Evolutionary conservation across 2,113 vertebrate genomes (phyloP), one percentile per base, ranked within the genome.

Genomic region (Saimiri boliviensis): DNA sequence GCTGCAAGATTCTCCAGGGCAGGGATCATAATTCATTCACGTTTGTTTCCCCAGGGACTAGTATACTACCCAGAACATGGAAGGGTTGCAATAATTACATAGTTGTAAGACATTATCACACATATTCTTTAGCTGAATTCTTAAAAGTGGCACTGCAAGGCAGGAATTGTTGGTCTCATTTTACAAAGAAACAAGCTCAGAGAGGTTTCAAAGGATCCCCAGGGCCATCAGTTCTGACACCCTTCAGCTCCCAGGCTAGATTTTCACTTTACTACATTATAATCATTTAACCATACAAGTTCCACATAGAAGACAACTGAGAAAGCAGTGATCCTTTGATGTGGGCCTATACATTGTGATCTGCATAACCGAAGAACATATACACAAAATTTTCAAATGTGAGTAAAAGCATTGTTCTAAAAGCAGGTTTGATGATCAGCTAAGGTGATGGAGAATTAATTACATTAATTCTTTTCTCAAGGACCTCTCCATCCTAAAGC

Each of bases 101-200:
- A 37, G 4, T 30, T 63, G 6, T 52, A 76, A 93, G 40, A 40
- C 37, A 19, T 58, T 20, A 42, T 30, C 56, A 86, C 42, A 54
- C n/a, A 71, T 35, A 13, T 47, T 83, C 25, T 58, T 92, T 30
- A 63, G 66, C n/a, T 93, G n/a, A 27, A 52, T 30, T 90, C 42
- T 73, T 74, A 45, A 40, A 49, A 89, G 30, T 40, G 58, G 81
- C 66, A 74, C 4, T n/a, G 13, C 76, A 40, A 80, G 70, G 40
- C 5, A 47, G 21, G 49, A 82, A 89, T 11, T 23, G 11, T 16
- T 63, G 25, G 32, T 92, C 84, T 76, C 45, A 58, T 47, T 89
- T 96, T 86, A 92, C 45, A 86, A 84, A 84, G 74, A 96, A 96
- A 54, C 52, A 86, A 16, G 37, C 32, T 70, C 25, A 54, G 58